Conservation (phyloP, 2,113 vertebrate genomes). For the Oncorhynchus gorbuscha region DNA sequence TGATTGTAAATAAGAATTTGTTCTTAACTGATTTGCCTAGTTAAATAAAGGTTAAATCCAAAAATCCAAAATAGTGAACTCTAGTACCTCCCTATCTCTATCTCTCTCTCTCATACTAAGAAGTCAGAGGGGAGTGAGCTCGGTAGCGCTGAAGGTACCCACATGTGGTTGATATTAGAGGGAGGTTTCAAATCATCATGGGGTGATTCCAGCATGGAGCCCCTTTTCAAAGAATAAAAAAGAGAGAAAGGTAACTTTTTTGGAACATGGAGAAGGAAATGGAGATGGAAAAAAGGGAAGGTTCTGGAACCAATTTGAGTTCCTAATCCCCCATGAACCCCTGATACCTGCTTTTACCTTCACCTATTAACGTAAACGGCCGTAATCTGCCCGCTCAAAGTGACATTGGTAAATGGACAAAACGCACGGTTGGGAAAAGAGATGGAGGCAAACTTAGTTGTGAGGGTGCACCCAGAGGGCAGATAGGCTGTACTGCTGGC, state of each 20-base stretch:
- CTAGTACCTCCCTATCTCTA: background rate
- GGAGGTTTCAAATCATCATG: constrained; percentile 75
- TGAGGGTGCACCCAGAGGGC: constrained; percentile 67
- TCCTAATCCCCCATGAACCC: constrained; percentile 84
- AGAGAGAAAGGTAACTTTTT: constrained; percentile 12
- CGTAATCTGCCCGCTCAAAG: constrained; percentile 74
- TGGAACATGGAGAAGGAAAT: constrained; percentile 24
- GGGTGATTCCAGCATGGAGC: constrained; percentile 67
- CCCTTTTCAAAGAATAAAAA: constrained; percentile 14
- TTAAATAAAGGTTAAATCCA: too few species aligned
- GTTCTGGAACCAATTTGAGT: constrained; percentile 94
- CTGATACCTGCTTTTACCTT: constrained; percentile 90
- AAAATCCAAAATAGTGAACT: background rate
- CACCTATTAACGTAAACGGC: constrained; percentile 87
- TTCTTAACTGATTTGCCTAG: too few species aligned
- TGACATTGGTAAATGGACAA: constrained; percentile 70
- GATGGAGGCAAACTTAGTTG: constrained; percentile 66
- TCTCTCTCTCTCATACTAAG: constrained; percentile 41
- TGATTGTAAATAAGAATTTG: too few species aligned
- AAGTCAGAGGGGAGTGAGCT: constrained; percentile 32
- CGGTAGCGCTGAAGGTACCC: constrained; percentile 66
- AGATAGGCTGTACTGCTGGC: background rate
- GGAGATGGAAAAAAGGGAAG: constrained; percentile 73
- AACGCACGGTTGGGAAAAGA: constrained; percentile 67
- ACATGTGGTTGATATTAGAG: constrained; percentile 95